Conservation (phyloP, 1,140 invertebrate species). For the Pachyrhynchus sulphureomaculatus region DNA sequence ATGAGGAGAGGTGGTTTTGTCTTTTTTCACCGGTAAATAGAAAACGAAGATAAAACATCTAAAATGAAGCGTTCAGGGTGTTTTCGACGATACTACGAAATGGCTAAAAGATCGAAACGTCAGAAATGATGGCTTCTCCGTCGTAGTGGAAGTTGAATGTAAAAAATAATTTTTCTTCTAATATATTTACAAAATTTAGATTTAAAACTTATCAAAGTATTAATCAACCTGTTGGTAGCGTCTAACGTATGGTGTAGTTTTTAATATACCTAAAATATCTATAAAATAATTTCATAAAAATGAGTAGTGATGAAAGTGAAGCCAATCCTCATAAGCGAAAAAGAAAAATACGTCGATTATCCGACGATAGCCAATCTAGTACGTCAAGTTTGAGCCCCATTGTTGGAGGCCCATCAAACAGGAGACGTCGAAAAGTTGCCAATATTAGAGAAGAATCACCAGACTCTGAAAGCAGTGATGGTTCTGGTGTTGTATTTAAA, state of each 20-base stretch:
- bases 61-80: too few species aligned
- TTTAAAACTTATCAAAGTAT: too few species aligned
- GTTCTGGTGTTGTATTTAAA: conserved; percentile 31
- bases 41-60: too few species aligned
- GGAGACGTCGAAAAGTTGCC: conserved; percentile 1
- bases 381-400: conserved; percentile 42
- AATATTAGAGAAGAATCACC: conserved; percentile 11
- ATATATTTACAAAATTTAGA: too few species aligned
- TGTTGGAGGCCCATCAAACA: conserved; percentile 28
- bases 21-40: too few species aligned
- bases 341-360: conserved; percentile 29
- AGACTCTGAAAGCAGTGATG: conserved; percentile 38
- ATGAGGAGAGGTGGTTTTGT: too few species aligned
- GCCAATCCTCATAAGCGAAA: conserved; percentile 30
- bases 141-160: not conserved
- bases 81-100: not conserved
- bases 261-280: not conserved
- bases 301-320: conserved; percentile 42
- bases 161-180: too few species aligned
- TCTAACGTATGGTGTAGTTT: too few species aligned
- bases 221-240: too few species aligned
- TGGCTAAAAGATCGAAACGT: not conserved
- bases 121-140: conserved; percentile 20
- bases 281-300: conserved; percentile 21
- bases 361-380: conserved; percentile 31